phyloP scores from a whole-genome alignment of 2,113 vertebrate species.

The Cyanoderma ruficeps region DNA sequence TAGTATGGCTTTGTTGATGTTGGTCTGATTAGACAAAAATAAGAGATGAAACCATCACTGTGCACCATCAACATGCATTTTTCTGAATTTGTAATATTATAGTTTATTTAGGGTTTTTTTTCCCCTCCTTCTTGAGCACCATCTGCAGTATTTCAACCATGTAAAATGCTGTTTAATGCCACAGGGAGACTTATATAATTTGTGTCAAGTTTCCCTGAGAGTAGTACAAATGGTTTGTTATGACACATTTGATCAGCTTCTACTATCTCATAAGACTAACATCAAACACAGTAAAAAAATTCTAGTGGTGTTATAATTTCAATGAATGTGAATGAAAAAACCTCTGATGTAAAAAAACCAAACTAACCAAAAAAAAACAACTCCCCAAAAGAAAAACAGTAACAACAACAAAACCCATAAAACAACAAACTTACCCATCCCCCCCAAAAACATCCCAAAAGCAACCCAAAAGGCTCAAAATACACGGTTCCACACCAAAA shows the following conservation, averaged over 20 bases:
- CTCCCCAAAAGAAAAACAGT: no score
- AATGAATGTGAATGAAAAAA: background rate
- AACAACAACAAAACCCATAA: background rate
- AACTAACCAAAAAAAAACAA: background rate
- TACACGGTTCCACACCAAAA: rapidly evolving
- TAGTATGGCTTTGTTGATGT: background rate
- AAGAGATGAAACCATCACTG: background rate
- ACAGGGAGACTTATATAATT: conserved; percentile 62
- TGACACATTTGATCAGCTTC: conserved; percentile 12
- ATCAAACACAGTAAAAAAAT: background rate
- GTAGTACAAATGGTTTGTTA: conserved; percentile 34
- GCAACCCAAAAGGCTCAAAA: background rate
- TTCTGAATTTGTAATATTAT: conserved; percentile 62
- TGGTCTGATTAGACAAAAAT: background rate
- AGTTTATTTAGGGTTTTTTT: background rate
- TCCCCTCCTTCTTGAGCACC: conserved; percentile 23
- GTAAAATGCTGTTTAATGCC: conserved; percentile 63
- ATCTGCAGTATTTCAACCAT: conserved; percentile 76
- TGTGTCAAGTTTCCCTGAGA: conserved; percentile 49
- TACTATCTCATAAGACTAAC: background rate
- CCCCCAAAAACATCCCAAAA: background rate
- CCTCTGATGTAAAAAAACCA: background rate
- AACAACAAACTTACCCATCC: background rate
- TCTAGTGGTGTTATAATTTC: background rate
- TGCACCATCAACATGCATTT: conserved; percentile 1